Evolutionary conservation across 2,888 invertebrate species (phyloP), one percentile per base, ranked within the genome.

Genomic region (Leptopilina myrica): DNA sequence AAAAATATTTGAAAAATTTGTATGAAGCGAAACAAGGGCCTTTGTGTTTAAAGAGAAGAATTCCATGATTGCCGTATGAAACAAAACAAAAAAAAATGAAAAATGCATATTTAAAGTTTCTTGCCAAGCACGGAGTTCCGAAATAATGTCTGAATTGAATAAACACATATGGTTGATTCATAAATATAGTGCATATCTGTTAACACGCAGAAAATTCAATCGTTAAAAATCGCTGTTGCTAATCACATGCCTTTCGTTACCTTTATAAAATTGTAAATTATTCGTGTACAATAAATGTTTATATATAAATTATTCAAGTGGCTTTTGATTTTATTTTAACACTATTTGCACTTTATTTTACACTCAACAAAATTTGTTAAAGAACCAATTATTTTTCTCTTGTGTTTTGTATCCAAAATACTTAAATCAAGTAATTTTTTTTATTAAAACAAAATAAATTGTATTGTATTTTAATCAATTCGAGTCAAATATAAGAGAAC

Each of bases 211-310:
- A 81, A 82, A 84, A 82, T 84, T 84, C 81, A 83, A 84, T 84
- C 84, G 84, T 85, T 86, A 83, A 86, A 75, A 83, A 86, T 69
- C 79, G 83, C 83, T 78, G 84, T 85, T 86, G 85, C 85, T 85
- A 85, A 80, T 81, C 81, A 82, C 84, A 85, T 79, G 85, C 85
- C 84, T 86, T 86, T 87, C 86, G 84, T 86, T 85, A 86, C 84
- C 84, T 87, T 87, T 87, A 81, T 86, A 87, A 86, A 81, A 86
- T 83, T 84, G 78, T 80, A 84, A 84, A 82, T 82, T 81, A 73
- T 73, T 73, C 80, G 78, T 84, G 82, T 83, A 84, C 78, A 85
- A 86, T 87, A 86, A 87, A 87, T 84, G 86, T 85, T 87, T 85
- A 83, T 86, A 86, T 79, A 87, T 81, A 81, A 81, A 80, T 59